Conservation (phyloP, 2,797 vertebrate genomes). For the Halcyon badia region DNA sequence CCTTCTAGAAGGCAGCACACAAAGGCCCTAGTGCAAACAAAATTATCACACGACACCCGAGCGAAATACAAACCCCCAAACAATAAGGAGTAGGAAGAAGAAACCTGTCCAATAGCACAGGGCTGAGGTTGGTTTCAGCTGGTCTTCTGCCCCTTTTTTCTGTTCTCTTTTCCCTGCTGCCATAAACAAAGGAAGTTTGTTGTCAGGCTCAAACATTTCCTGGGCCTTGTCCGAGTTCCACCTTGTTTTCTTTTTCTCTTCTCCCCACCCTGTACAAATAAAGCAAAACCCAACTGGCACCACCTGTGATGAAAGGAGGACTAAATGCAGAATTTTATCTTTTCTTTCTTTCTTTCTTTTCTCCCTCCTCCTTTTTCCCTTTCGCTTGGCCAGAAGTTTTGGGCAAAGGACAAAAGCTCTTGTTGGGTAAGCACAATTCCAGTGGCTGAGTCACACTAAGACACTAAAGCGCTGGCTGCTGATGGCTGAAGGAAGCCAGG, state of each 20-base stretch:
- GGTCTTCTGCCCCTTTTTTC: slow-evolving; percentile 57
- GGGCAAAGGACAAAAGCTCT: slow-evolving; percentile 83
- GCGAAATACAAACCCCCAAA: slow-evolving; percentile 29
- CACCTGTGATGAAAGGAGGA: slow-evolving; percentile 80
- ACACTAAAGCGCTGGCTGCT: slow-evolving; percentile 69
- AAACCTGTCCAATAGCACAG: neutral
- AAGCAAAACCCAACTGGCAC: slow-evolving; percentile 79
- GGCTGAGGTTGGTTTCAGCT: slow-evolving; percentile 49
- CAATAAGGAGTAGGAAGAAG: neutral
- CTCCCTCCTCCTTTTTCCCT: slow-evolving; percentile 56
- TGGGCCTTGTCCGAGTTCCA: slow-evolving; percentile 82
- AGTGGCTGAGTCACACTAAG: slow-evolving; percentile 76
- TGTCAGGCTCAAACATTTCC: slow-evolving; percentile 78
- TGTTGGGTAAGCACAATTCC: slow-evolving; percentile 75
- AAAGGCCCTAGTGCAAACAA: slow-evolving; percentile 11
- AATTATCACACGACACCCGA: slow-evolving; percentile 8
- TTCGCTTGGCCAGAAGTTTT: slow-evolving; percentile 77
- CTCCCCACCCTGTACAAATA: slow-evolving; percentile 87
- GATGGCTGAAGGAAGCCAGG: slow-evolving; percentile 63
- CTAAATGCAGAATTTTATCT: slow-evolving; percentile 81
- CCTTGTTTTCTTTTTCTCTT: slow-evolving; percentile 82
- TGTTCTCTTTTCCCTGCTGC: slow-evolving; percentile 43
- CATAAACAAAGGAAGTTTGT: slow-evolving; percentile 83
- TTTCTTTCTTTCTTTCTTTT: slow-evolving; percentile 73
- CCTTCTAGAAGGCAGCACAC: slow-evolving; percentile 22